These are phyloP conservation scores for Glyptemys insculpta DNA, from an alignment of 2,797 vertebrate genomes.

Conservation along the genomic window DNA sequence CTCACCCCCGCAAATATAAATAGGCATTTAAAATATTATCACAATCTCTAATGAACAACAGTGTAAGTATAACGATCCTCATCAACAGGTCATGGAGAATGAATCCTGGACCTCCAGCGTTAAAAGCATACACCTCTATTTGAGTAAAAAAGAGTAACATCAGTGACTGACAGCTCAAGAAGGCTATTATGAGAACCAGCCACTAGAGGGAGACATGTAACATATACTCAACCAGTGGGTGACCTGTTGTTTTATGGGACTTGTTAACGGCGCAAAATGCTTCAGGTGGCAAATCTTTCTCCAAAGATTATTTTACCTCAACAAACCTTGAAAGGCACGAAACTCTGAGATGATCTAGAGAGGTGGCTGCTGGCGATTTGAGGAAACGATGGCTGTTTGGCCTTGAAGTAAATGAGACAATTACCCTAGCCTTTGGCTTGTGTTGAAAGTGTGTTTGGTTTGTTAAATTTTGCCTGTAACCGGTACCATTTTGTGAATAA, in stretches of 20 bases:
- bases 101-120: not conserved
- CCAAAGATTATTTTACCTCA: not conserved
- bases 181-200: not conserved
- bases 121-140: not conserved
- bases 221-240: not conserved
- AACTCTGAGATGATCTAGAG: fast-evolving
- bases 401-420: not conserved
- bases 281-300: not conserved
- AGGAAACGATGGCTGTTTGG: not conserved
- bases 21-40: not conserved
- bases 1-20: fast-evolving
- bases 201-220: not conserved
- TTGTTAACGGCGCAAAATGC: not conserved
- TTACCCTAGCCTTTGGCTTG: not conserved
- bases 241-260: too few species aligned
- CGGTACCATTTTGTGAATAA: not conserved
- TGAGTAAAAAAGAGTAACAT: not conserved
- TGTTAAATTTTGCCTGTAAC: not conserved
- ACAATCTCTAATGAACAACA: not conserved
- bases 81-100: not conserved
- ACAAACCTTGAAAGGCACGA: not conserved
- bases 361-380: not conserved
- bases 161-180: not conserved
- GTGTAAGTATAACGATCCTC: fast-evolving
- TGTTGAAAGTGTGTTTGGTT: not conserved